These are phyloP conservation scores for Sanderia malayensis DNA, from an alignment of 30 jellyfish, hydroid and myxozoan genomes.

Conservation along the genomic window DNA sequence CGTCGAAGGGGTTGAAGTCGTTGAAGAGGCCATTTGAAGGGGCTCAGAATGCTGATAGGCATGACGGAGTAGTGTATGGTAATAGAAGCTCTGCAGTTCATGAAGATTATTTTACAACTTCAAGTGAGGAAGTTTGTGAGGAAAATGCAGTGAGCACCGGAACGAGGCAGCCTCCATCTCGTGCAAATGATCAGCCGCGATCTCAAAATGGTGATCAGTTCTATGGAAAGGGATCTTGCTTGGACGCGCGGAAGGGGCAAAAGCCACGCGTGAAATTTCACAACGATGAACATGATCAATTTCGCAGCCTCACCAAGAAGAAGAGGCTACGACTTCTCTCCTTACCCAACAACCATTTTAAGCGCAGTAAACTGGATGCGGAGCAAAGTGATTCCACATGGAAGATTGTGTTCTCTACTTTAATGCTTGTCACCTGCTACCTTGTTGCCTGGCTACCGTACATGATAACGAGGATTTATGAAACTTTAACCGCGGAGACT, in stretches of 20 bases:
- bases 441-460: slow-evolving; percentile 38
- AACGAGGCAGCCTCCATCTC: neutral
- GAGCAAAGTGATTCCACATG: slow-evolving; percentile 19
- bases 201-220: neutral
- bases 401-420: slow-evolving; percentile 27
- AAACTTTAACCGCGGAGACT: slow-evolving; percentile 8
- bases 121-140: too few relatives aligned
- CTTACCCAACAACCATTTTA: slow-evolving; percentile 10
- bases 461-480: slow-evolving; percentile 23
- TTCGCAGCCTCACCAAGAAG: slow-evolving; percentile 16
- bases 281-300: neutral
- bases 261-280: too few relatives aligned
- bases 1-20: too few relatives aligned
- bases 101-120: too few relatives aligned
- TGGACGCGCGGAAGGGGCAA: too few relatives aligned
- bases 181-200: neutral
- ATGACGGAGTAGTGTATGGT: too few relatives aligned
- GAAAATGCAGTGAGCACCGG: neutral
- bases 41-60: too few relatives aligned
- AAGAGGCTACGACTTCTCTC: slow-evolving; percentile 35
- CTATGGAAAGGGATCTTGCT: too few relatives aligned
- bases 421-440: slow-evolving; percentile 20
- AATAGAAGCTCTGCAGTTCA: too few relatives aligned
- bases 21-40: too few relatives aligned
- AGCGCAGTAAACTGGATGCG: neutral